Percentiles rank a stretch among this genome's conserved stretches.
Conservation (phyloP, 2,113 vertebrate species). For the zebrafish (Danio rerio) region DNA sequence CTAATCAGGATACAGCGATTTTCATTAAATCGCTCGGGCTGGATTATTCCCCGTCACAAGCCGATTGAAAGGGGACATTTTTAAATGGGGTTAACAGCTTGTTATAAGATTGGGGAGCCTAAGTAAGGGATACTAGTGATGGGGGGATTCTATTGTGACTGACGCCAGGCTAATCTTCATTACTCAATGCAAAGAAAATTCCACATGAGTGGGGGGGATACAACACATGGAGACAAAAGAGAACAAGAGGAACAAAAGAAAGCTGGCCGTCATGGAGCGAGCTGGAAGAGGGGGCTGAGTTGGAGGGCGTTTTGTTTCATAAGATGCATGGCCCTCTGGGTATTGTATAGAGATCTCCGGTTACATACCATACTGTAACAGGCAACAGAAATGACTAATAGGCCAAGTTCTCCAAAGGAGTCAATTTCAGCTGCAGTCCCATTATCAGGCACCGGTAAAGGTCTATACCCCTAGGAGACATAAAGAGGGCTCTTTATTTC, state of each 20-base stretch:
- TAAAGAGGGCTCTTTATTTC: constrained; percentile 43
- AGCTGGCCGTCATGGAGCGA: constrained; percentile 46
- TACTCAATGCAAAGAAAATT: constrained; percentile 60
- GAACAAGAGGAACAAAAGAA: constrained; percentile 56
- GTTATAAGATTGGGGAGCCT: constrained; percentile 60
- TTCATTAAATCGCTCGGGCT: constrained; percentile 63
- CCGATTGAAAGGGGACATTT: constrained; percentile 64
- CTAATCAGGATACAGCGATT: constrained; percentile 67
- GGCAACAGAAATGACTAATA: constrained; percentile 45
- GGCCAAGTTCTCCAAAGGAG: constrained; percentile 36
- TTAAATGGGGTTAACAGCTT: constrained; percentile 70
- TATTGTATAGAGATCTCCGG: constrained; percentile 46
- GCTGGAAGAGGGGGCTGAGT: constrained; percentile 41
- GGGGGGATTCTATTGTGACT: constrained; percentile 50
- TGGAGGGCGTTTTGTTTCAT: constrained; percentile 52
- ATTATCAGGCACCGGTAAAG: constrained; percentile 13
- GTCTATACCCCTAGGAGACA: constrained; percentile 33
- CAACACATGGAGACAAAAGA: constrained; percentile 53
- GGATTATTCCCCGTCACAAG: constrained; percentile 65
- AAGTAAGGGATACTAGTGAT: constrained; percentile 53
- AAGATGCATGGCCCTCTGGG: constrained; percentile 55
- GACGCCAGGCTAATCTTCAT: constrained; percentile 63
- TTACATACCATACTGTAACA: constrained; percentile 52
- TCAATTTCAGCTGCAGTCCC: constrained; percentile 39
- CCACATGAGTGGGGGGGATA: constrained; percentile 54